phyloP scores from a whole-genome alignment of 1,140 invertebrate genomes.

The Anastrepha ludens region DNA sequence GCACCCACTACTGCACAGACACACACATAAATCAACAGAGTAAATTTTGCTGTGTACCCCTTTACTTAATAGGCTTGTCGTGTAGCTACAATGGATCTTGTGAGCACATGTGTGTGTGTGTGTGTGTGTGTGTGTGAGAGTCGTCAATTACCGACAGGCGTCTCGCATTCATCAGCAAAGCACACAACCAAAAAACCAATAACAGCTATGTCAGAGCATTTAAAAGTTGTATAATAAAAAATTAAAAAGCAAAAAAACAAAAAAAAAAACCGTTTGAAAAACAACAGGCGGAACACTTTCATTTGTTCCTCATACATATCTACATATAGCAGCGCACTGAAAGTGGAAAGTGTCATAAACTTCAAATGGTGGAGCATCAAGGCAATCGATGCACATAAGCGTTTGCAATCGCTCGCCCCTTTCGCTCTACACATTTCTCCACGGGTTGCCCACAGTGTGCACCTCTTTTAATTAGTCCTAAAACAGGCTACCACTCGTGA shows the following conservation, averaged over 20 bases:
- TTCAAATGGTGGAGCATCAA: background rate
- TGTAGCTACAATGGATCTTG: background rate
- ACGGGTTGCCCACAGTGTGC: background rate
- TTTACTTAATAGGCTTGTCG: slow-evolving; percentile 51
- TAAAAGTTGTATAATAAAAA: background rate
- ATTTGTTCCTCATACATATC: background rate
- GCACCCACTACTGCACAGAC: background rate
- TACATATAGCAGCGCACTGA: background rate
- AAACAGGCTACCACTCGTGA: background rate
- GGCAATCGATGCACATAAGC: background rate
- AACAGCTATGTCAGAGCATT: background rate
- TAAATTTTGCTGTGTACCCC: slow-evolving; percentile 3
- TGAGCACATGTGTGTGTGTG: too few relatives aligned
- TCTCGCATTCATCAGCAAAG: slow-evolving; percentile 44
- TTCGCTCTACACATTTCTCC: background rate
- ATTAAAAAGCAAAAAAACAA: background rate
- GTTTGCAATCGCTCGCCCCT: background rate
- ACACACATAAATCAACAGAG: background rate
- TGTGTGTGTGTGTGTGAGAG: background rate
- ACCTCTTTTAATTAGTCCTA: slow-evolving; percentile 30
- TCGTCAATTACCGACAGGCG: background rate
- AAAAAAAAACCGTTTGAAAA: background rate
- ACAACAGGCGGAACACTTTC: slow-evolving; percentile 37
- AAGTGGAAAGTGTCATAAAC: slow-evolving; percentile 30
- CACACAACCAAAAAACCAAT: slow-evolving; percentile 22